Evolutionary conservation across 2,888 invertebrate genomes (phyloP), one percentile per base, ranked within the genome.

Genomic region (Sylvicola cinctus): DNA sequence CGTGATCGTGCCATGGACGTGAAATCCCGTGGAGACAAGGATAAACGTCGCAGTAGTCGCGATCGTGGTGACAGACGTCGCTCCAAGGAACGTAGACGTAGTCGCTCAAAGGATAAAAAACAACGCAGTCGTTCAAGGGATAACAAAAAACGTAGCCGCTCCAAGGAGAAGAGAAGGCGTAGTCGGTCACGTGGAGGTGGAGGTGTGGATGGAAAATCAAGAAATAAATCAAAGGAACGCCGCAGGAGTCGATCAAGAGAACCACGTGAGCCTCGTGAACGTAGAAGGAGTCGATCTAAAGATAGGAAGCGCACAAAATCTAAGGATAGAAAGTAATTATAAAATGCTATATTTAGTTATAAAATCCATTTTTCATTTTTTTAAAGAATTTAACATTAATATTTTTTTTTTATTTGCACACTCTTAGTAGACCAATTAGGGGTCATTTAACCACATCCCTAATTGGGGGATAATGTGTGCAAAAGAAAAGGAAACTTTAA

Each of bases 161-260:
- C 49, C 42, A 40, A 40, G 16, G 31, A 16, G 7, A 25, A 23
- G 10, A 39, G 35, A n/a, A 44, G 42, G 32, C 43, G 49, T 25
- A 50, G 50, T 29, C 48, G 51, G 29, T 58, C 57, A 39, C 46
- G 45, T 16, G 52, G 46, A 33, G 45, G n/a, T n/a, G n/a, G n/a
- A n/a, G n/a, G n/a, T n/a, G n/a, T n/a, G n/a, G n/a, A n/a, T n/a
- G n/a, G n/a, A 45, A 29, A n/a, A 39, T 38, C 16, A 40, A 39
- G 16, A 41, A 41, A 29, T 4, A 27, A 23, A 23, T 17, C 20
- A 10, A 11, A 16, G 10, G 25, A 34, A 30, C 29, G n/a, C 15
- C 29, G 29, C 15, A 4, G 14, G 10, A 3, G 29, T n/a, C 14
- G 27, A 16, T 16, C 27, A 4, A 33, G 12, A 16, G 27, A 33